phyloP scores from a whole-genome alignment of 92 coral and sea anemone species.

The Umimayanthus kanabou region DNA sequence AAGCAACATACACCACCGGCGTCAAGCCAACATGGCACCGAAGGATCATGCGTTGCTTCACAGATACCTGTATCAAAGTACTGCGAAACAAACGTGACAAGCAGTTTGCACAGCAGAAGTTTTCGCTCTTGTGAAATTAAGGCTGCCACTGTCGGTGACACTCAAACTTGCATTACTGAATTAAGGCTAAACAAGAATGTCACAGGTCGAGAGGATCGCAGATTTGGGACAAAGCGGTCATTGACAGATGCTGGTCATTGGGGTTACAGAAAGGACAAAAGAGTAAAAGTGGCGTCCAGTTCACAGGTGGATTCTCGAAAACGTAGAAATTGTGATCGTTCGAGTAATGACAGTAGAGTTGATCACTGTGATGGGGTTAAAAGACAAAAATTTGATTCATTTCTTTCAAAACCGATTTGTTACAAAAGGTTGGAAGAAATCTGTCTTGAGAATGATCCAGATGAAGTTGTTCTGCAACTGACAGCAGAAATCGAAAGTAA shows the following conservation, averaged over 20 bases:
- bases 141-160: not conserved
- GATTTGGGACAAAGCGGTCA: not conserved
- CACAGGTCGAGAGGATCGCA: not conserved
- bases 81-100: not conserved
- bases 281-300: not conserved
- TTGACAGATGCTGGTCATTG: not conserved
- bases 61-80: not conserved
- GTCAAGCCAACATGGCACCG: not conserved
- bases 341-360: not conserved
- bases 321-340: slow-evolving; percentile 9
- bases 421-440: slow-evolving; percentile 30
- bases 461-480: slow-evolving; percentile 22
- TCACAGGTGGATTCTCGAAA: slow-evolving; percentile 10
- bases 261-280: not conserved
- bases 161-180: not conserved
- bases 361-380: not conserved
- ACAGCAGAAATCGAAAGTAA: slow-evolving; percentile 2
- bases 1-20: not conserved
- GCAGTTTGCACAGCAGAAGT: too few species aligned
- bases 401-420: not conserved
- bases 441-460: slow-evolving; percentile 21
- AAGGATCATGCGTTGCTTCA: not conserved
- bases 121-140: not conserved
- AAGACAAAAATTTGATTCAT: not conserved
- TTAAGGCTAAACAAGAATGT: not conserved